Evolutionary conservation across 2,888 invertebrate species (phyloP).

Genomic region (Cheilosia variabilis): DNA sequence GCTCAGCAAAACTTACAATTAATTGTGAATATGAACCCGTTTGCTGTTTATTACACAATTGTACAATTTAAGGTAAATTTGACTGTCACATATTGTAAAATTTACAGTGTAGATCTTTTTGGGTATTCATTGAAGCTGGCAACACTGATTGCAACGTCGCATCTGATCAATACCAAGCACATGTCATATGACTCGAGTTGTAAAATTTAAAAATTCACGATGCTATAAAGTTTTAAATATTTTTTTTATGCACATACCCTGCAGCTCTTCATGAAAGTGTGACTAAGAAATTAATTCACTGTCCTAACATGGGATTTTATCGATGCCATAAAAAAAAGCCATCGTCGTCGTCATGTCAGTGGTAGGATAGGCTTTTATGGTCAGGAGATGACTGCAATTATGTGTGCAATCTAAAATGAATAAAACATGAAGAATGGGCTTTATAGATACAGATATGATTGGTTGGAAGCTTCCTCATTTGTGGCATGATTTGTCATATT

Average conservation of each 20-base stretch:
- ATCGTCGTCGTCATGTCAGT: not conserved
- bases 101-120: too few species aligned
- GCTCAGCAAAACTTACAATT: too few species aligned
- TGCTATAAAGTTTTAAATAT: conserved; percentile 6
- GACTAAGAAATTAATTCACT: conserved; percentile 52
- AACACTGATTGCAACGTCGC: conserved; percentile 9
- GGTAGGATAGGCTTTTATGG: conserved; percentile 21
- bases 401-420: conserved; percentile 57
- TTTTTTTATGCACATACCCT: not conserved
- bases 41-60: too few species aligned
- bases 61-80: too few species aligned
- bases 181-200: conserved; percentile 5
- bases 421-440: conserved; percentile 53
- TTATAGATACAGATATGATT: not conserved
- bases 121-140: too few species aligned
- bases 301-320: conserved; percentile 51
- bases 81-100: too few species aligned
- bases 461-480: conserved; percentile 23
- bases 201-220: conserved; percentile 20
- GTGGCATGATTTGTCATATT: not conserved
- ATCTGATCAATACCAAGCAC: conserved; percentile 32
- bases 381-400: conserved; percentile 38
- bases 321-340: conserved; percentile 27
- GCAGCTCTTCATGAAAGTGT: conserved; percentile 20
- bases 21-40: too few species aligned